phyloP scores from a whole-genome alignment of 2,113 vertebrate species.

The Bombycilla garrulus region DNA sequence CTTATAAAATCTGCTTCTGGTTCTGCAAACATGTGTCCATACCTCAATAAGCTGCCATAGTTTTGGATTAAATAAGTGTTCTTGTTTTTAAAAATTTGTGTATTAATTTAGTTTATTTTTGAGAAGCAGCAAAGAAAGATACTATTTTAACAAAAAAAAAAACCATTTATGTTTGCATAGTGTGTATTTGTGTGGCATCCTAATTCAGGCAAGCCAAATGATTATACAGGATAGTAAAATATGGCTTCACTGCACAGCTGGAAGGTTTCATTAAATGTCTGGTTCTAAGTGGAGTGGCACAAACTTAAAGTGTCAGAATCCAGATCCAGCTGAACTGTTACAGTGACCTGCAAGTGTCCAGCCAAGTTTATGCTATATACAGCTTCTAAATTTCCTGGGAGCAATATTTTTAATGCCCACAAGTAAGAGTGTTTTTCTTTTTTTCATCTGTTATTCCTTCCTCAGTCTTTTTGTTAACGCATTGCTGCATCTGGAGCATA shows the following conservation, averaged over 20 bases:
- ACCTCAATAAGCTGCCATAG: fast-evolving
- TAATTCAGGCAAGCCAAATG: neutral
- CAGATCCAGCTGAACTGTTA: neutral
- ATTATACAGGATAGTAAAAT: neutral
- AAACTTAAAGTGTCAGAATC: neutral
- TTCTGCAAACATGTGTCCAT: fast-evolving
- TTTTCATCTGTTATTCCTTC: neutral
- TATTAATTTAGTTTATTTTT: neutral
- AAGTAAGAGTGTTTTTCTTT: neutral
- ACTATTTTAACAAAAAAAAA: neutral
- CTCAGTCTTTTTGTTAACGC: neutral
- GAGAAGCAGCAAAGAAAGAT: neutral
- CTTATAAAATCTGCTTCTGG: neutral
- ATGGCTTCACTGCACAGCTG: neutral
- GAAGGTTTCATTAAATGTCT: neutral
- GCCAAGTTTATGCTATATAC: neutral
- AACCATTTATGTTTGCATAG: neutral
- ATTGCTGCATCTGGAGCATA: neutral
- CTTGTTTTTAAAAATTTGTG: neutral
- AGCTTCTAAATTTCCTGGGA: neutral
- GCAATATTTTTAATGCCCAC: neutral
- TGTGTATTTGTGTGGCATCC: neutral
- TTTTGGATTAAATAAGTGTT: neutral
- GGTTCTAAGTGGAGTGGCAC: neutral
- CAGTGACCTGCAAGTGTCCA: neutral